A percentile compares a stretch with the other conserved stretches of the same genome.
These are phyloP conservation scores for Rallus limicola DNA, from an alignment of 2,113 vertebrate species.

Conservation along the genomic window DNA sequence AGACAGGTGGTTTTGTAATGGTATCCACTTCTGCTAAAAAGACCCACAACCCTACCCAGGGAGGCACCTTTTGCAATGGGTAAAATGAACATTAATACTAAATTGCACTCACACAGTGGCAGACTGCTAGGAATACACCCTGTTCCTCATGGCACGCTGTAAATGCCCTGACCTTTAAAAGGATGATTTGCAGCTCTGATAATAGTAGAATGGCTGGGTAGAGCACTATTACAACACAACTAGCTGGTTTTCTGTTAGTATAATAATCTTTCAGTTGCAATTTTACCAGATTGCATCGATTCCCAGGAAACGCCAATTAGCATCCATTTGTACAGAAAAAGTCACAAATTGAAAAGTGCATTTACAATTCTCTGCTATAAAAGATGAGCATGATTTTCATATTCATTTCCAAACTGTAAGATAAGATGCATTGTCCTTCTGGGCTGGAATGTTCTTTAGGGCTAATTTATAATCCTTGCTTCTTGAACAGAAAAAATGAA, in stretches of 20 bases:
- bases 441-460: neutral
- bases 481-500: neutral
- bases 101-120: neutral
- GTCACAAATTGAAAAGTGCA: neutral
- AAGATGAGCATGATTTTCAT: neutral
- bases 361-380: neutral
- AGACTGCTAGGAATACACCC: neutral
- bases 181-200: conserved; percentile 12
- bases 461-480: neutral
- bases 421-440: neutral
- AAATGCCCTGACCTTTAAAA: conserved; percentile 14
- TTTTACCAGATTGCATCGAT: neutral
- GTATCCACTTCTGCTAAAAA: conserved; percentile 14
- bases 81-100: conserved; percentile 7
- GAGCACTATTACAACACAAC: neutral
- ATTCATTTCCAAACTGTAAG: neutral
- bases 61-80: neutral
- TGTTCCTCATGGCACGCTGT: neutral
- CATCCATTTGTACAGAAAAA: neutral
- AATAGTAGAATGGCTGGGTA: neutral
- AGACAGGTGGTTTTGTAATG: neutral
- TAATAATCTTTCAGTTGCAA: neutral
- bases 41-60: neutral
- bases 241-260: neutral
- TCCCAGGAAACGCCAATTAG: conserved; percentile 14